A percentile compares a stretch with the other conserved stretches of the same genome.
Conservation (phyloP, 2,888 invertebrate genomes). For the Erynnis tages region DNA sequence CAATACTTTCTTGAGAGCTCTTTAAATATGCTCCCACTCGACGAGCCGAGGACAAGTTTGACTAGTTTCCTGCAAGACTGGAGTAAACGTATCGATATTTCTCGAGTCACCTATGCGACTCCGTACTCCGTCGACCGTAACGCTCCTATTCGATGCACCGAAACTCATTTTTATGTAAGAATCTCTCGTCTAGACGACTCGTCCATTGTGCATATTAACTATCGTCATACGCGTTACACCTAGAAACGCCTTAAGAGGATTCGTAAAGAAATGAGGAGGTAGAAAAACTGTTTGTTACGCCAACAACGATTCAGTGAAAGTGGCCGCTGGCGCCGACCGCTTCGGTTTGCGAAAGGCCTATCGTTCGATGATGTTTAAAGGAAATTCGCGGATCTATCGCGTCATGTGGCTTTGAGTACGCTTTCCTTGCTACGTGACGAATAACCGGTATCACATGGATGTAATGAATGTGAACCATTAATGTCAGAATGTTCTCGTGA, state of each 20-base stretch:
- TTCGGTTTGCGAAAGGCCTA: constrained; percentile 25
- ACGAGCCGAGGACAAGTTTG: constrained; percentile 42
- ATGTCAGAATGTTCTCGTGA: not conserved
- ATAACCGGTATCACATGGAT: constrained; percentile 4
- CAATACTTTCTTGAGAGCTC: constrained; percentile 50
- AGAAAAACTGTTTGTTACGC: constrained; percentile 61
- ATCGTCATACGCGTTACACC: constrained; percentile 22
- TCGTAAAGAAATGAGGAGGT: constrained; percentile 54
- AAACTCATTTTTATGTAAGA: constrained; percentile 26
- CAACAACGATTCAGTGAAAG: constrained; percentile 61
- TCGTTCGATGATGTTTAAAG: constrained; percentile 30
- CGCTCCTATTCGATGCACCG: constrained; percentile 5
- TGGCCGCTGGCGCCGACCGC: constrained; percentile 32
- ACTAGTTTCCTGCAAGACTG: constrained; percentile 48
- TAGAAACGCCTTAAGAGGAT: constrained; percentile 38
- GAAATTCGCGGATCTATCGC: constrained; percentile 32
- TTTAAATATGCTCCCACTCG: constrained; percentile 40
- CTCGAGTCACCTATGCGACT: constrained; percentile 21
- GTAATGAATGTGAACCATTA: constrained; percentile 1
- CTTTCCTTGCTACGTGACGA: not conserved
- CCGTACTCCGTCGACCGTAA: constrained; percentile 16
- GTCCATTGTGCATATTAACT: constrained; percentile 18
- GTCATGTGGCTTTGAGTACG: not conserved
- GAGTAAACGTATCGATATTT: constrained; percentile 31
- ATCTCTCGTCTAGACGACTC: constrained; percentile 10